Percentiles rank a stretch among this genome's conserved stretches.
phyloP scores from a whole-genome alignment of 2,888 invertebrate genomes.

The Rotaria magnacalcarata region DNA sequence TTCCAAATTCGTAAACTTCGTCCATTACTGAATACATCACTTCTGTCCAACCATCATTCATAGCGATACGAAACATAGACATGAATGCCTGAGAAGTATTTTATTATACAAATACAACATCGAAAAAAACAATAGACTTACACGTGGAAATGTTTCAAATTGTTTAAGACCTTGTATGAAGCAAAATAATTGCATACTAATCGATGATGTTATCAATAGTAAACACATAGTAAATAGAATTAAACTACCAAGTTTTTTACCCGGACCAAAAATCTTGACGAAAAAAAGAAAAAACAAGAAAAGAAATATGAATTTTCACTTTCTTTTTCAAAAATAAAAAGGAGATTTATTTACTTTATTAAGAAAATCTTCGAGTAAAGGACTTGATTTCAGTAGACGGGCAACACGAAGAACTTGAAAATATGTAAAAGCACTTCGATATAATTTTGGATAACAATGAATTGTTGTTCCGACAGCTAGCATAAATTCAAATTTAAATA shows the following conservation, averaged over 20 bases:
- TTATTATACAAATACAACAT: neutral
- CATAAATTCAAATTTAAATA: conserved; percentile 92
- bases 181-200: conserved; percentile 97
- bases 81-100: conserved; percentile 54
- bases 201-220: conserved; percentile 92
- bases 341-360: conserved; percentile 59
- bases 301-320: too few species aligned
- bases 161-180: conserved; percentile 83
- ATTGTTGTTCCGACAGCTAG: conserved; percentile 85
- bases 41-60: conserved; percentile 59
- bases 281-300: conserved; percentile 61
- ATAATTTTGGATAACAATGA: conserved; percentile 80
- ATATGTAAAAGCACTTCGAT: conserved; percentile 79
- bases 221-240: conserved; percentile 99
- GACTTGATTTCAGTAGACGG: conserved; percentile 92
- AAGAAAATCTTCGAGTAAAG: conserved; percentile 89
- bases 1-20: conserved; percentile 37
- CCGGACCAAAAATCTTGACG: conserved; percentile 71
- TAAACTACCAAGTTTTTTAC: conserved; percentile 96
- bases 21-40: conserved; percentile 53
- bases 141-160: conserved; percentile 95
- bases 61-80: conserved; percentile 58
- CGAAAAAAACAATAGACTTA: conserved; percentile 53
- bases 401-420: conserved; percentile 93
- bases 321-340: too few species aligned